Conservation (phyloP, 2,797 vertebrate species). For the Poeciliopsis gracilis region DNA sequence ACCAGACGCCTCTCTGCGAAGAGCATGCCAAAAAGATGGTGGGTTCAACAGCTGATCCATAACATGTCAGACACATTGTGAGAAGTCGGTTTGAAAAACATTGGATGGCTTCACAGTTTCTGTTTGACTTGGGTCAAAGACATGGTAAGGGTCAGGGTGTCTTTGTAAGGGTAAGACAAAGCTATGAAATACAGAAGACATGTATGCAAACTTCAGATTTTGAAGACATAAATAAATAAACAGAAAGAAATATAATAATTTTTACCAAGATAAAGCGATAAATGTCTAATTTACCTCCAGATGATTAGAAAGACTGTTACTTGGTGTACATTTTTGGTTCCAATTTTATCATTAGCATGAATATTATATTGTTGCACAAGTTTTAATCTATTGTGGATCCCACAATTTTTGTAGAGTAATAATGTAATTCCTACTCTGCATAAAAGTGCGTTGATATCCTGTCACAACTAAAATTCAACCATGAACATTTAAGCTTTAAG, state of each 20-base stretch:
- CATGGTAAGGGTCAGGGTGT: too few relatives aligned
- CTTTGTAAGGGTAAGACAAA: too few relatives aligned
- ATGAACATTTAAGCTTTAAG: not conserved
- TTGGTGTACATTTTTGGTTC: not conserved
- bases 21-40: conserved; percentile 99
- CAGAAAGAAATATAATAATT: not conserved
- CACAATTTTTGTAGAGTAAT: not conserved
- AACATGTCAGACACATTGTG: not conserved
- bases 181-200: too few relatives aligned
- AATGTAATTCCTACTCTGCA: not conserved
- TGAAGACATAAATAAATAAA: not conserved
- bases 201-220: not conserved
- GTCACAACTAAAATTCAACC: not conserved
- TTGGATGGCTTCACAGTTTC: too few relatives aligned
- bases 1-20: conserved; percentile 98
- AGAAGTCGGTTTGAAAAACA: not conserved
- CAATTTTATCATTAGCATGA: not conserved
- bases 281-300: not conserved
- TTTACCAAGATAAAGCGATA: not conserved
- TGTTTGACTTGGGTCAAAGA: not conserved
- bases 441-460: not conserved
- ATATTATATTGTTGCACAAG: not conserved
- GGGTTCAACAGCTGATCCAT: conserved; percentile 45
- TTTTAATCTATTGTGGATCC: not conserved
- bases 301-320: not conserved